Percentiles rank a stretch among this genome's conserved stretches.
These are phyloP conservation scores for Pyrrhosoma nymphula DNA, from an alignment of 2,888 invertebrate species.

Conservation along the genomic window DNA sequence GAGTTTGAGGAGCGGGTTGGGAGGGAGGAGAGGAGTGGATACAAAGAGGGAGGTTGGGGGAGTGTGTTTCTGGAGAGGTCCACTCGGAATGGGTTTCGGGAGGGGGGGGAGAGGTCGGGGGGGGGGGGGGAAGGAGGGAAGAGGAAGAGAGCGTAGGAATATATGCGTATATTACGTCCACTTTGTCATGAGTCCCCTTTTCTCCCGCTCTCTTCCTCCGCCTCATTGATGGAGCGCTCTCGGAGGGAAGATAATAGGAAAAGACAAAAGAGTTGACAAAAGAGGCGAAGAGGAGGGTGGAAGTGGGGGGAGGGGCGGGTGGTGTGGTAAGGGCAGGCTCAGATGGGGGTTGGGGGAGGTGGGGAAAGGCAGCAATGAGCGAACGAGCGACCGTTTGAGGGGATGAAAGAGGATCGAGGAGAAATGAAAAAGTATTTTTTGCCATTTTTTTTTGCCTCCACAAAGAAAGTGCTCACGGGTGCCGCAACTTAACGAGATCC, in stretches of 20 bases:
- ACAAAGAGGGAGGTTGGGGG: neutral
- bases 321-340: neutral
- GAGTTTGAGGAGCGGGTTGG: neutral
- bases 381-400: neutral
- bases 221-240: conserved; percentile 24
- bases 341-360: neutral
- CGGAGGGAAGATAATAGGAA: conserved; percentile 28
- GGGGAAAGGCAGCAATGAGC: neutral
- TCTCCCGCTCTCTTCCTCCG: neutral
- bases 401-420: neutral
- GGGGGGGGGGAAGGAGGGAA: neutral
- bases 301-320: neutral
- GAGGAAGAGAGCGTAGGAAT: neutral
- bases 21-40: neutral
- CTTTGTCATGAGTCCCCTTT: neutral
- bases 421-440: neutral
- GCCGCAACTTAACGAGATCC: neutral
- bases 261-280: conserved; percentile 41
- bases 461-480: neutral
- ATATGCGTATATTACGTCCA: neutral
- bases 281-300: neutral
- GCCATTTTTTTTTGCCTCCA: neutral
- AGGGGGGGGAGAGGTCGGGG: neutral
- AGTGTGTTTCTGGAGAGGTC: conserved; percentile 1
- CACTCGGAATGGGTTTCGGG: conserved; percentile 11